Percentiles rank a stretch among this genome's conserved stretches.
Conservation (phyloP, 1,140 invertebrate genomes). For the Luehdorfia chinensis region DNA sequence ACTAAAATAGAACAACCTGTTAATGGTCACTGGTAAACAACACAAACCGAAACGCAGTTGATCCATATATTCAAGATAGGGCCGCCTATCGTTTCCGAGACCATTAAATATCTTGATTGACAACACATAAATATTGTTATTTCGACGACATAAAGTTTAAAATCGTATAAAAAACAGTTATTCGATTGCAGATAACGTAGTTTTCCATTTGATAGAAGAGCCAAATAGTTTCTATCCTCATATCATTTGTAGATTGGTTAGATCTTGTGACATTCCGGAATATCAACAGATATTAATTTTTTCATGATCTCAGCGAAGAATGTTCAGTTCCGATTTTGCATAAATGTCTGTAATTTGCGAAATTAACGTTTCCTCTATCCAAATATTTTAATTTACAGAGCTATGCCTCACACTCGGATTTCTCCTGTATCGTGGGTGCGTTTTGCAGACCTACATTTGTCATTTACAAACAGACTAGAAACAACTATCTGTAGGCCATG, state of each 20-base stretch:
- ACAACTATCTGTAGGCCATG: too few relatives aligned
- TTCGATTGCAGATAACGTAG: conserved; percentile 10
- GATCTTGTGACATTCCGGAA: conserved; percentile 17
- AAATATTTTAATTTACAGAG: too few relatives aligned
- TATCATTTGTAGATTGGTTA: conserved; percentile 26
- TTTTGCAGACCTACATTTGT: too few relatives aligned
- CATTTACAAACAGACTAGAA: too few relatives aligned
- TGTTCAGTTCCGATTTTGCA: too few relatives aligned
- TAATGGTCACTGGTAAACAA: conserved; percentile 34
- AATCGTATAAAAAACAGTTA: conserved; percentile 23
- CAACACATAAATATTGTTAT: conserved; percentile 27
- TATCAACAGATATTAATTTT: too few relatives aligned
- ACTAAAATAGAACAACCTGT: conserved; percentile 38
- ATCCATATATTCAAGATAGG: conserved; percentile 66
- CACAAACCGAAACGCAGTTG: conserved; percentile 64
- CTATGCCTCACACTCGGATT: too few relatives aligned
- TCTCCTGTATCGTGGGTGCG: too few relatives aligned
- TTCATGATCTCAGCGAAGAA: too few relatives aligned
- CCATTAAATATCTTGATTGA: conserved; percentile 26
- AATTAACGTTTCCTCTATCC: too few relatives aligned
- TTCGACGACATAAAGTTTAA: conserved; percentile 29
- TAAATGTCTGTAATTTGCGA: too few relatives aligned
- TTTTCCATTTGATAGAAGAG: conserved; percentile 19
- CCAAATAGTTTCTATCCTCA: conserved; percentile 30
- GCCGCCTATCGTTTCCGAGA: conserved; percentile 37